phyloP scores from a whole-genome alignment of 2,888 invertebrate genomes.

The Oeneis ivallda region DNA sequence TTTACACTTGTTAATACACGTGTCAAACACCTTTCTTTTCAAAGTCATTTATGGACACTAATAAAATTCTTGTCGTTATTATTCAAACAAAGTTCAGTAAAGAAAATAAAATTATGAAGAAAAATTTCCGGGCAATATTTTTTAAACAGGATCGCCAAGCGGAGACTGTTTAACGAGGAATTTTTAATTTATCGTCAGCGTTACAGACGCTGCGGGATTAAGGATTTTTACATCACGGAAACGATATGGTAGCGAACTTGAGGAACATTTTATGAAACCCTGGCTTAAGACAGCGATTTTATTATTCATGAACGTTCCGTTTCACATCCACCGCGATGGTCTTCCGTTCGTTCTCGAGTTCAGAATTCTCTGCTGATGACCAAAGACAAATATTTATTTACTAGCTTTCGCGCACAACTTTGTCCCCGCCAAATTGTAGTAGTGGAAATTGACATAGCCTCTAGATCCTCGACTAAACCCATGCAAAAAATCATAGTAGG shows the following conservation, averaged over 20 bases:
- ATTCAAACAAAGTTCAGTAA: conserved; percentile 12
- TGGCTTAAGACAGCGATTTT: conserved; percentile 3
- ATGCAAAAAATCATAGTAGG: too few relatives aligned
- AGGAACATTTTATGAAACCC: conserved; percentile 8
- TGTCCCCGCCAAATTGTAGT: too few relatives aligned
- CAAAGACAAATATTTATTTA: too few relatives aligned
- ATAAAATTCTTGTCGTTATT: conserved; percentile 5
- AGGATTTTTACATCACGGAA: conserved; percentile 26
- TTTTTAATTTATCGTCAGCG: conserved; percentile 28
- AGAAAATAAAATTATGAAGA: conserved; percentile 14
- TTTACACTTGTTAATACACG: too few relatives aligned
- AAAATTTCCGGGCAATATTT: conserved; percentile 16
- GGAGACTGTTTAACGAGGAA: conserved; percentile 21
- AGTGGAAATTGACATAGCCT: too few relatives aligned
- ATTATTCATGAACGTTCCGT: neutral
- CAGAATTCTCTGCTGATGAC: too few relatives aligned
- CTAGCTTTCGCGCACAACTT: too few relatives aligned
- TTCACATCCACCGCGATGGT: neutral
- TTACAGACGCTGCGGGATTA: conserved; percentile 25
- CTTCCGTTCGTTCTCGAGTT: too few relatives aligned
- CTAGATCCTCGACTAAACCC: too few relatives aligned
- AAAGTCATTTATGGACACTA: too few relatives aligned
- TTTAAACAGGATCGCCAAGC: conserved; percentile 21
- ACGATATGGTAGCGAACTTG: conserved; percentile 17
- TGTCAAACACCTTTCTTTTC: too few relatives aligned